These are phyloP conservation scores for Taenaris catops DNA, from an alignment of 2,888 invertebrate genomes.

Conservation along the genomic window DNA sequence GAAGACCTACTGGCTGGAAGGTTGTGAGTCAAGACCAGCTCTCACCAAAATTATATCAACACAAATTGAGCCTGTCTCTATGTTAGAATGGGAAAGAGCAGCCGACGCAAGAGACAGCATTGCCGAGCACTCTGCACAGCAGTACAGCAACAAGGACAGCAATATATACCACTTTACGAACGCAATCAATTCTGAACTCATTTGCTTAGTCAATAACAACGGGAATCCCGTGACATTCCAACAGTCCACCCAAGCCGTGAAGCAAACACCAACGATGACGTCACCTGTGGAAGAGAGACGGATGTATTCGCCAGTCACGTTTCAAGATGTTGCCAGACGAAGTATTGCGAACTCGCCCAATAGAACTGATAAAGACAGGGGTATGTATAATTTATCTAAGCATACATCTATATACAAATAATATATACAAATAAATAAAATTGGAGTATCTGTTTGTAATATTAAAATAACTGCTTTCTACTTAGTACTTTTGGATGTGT, in stretches of 20 bases:
- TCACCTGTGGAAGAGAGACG: constrained; percentile 82
- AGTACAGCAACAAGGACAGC: constrained; percentile 44
- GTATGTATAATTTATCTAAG: constrained; percentile 29
- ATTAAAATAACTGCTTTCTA: no score
- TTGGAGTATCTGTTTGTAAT: no score
- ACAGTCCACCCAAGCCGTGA: constrained; percentile 31
- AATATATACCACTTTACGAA: constrained; percentile 35
- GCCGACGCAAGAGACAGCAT: constrained; percentile 67
- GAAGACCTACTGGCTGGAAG: constrained; percentile 94
- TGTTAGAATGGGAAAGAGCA: constrained; percentile 67
- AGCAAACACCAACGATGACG: constrained; percentile 43
- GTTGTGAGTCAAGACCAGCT: constrained; percentile 83
- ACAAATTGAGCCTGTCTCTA: constrained; percentile 58
- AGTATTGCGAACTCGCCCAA: constrained; percentile 89
- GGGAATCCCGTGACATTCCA: constrained; percentile 34
- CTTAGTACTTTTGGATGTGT: no score
- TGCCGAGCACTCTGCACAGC: constrained; percentile 62
- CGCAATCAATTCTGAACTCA: constrained; percentile 42
- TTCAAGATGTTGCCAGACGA: constrained; percentile 89
- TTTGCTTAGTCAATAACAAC: constrained; percentile 36
- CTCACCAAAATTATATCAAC: constrained; percentile 61
- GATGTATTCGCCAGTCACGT: constrained; percentile 91
- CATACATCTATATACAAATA: no score
- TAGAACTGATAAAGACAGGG: constrained; percentile 53
- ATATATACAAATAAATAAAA: no score